Evolutionary conservation across 2,888 invertebrate species (phyloP).

Genomic region (Drosophila fulvimacula): DNA sequence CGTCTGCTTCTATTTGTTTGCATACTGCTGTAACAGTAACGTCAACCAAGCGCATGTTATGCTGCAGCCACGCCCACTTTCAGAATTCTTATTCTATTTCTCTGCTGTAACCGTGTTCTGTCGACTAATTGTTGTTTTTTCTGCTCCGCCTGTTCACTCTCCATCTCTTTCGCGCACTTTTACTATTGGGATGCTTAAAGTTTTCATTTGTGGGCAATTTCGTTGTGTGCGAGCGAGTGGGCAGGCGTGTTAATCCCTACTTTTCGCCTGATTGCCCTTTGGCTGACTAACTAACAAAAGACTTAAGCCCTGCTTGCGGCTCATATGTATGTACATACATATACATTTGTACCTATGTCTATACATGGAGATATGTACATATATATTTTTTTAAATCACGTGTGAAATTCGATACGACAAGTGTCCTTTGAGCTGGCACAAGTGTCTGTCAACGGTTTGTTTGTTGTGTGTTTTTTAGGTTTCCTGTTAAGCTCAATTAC

Average conservation of each 20-base stretch:
- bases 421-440: conserved; percentile 65
- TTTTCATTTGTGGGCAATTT: conserved; percentile 33
- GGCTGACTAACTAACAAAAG: conserved; percentile 50
- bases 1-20: conserved; percentile 43
- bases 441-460: conserved; percentile 43
- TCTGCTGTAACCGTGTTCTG: conserved; percentile 43
- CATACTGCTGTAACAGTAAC: conserved; percentile 36
- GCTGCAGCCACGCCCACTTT: conserved; percentile 36
- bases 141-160: not conserved
- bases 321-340: not conserved
- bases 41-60: conserved; percentile 66
- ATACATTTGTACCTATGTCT: not conserved
- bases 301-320: conserved; percentile 58
- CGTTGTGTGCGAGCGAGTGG: not conserved
- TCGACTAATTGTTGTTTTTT: conserved; percentile 62
- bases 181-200: conserved; percentile 16
- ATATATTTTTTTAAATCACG: conserved; percentile 71
- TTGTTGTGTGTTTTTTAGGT: conserved; percentile 82
- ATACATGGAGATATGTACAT: not conserved
- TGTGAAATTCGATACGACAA: conserved; percentile 74
- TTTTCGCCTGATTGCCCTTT: conserved; percentile 74
- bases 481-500: conserved; percentile 85
- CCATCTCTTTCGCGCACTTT: not conserved
- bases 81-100: not conserved
- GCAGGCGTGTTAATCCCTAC: conserved; percentile 59